Evolutionary conservation across 2,888 invertebrate species (phyloP), one percentile per base, ranked within the genome.

Genomic region (Drosophila suboccidentalis): DNA sequence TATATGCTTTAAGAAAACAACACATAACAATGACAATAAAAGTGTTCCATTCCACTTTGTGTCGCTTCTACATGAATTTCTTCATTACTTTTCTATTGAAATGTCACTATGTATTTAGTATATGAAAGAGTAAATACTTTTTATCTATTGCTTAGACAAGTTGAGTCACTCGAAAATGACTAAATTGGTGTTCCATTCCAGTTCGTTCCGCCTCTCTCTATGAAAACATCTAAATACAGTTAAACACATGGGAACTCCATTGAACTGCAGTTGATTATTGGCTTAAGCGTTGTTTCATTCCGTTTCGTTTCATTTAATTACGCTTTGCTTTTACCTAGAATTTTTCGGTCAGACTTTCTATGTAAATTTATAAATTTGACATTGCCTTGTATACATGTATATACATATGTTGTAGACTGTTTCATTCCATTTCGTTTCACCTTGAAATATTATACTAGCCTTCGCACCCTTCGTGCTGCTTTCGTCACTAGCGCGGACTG

Each of bases 381-480:
- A 38, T n/a, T 41, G 41, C 9, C 11, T 19, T 43, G 3, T 41
- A 26, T 13, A 47, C 9, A 9, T 8, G 9, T 43, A 10, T n/a
- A 11, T 22, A 22, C 3, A 0, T 22, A 22, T 22, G 4, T 3
- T 22, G 4, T 4, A 39, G 15, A 50, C n/a, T 43, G 51, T 61
- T 51, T 11, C 51, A 61, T 51, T 44, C 19, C 61, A 44, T 36
- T 60, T 26, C 26, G 26, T 26, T 26, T 5, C 26, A 26, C 26
- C 11, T 34, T 43, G 11, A 43, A 57, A 49, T 51, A 74, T 47
- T 46, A 39, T 38, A n/a, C n/a, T n/a, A n/a, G n/a, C n/a, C n/a
- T n/a, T n/a, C n/a, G n/a, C n/a, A n/a, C n/a, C n/a, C n/a, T n/a
- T n/a, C n/a, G n/a, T n/a, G n/a, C n/a, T n/a, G n/a, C n/a, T n/a